Evolutionary conservation across 2,797 vertebrate genomes (phyloP).

Genomic region (Gymnopithys bicolor): DNA sequence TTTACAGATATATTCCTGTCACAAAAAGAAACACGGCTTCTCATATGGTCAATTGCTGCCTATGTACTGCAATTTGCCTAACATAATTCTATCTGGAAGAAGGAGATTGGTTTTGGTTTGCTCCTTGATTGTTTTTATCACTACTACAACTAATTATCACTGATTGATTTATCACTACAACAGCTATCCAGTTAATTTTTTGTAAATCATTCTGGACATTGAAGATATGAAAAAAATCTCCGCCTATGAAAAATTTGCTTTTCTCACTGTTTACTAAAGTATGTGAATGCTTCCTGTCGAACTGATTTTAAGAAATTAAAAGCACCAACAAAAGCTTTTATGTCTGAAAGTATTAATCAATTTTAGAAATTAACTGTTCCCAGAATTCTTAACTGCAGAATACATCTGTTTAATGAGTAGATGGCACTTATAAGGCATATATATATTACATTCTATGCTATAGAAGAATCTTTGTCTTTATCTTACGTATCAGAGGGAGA

Average conservation of each 20-base stretch:
- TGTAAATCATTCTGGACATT: neutral
- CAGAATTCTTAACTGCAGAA: neutral
- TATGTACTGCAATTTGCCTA: neutral
- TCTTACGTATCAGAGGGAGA: neutral
- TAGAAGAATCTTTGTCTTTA: neutral
- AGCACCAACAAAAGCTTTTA: neutral
- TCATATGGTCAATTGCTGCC: neutral
- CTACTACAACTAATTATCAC: neutral
- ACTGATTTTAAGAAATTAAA: neutral
- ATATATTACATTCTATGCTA: neutral
- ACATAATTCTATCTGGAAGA: neutral
- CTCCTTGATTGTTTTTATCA: conserved; percentile 13
- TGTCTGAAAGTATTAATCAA: neutral
- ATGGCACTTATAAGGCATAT: neutral
- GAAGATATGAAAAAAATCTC: neutral
- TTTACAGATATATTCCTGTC: neutral
- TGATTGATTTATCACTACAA: conserved; percentile 17
- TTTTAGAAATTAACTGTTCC: neutral
- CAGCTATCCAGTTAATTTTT: neutral
- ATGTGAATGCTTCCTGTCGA: neutral
- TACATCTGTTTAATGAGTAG: neutral
- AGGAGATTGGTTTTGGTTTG: neutral
- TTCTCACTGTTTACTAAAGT: neutral
- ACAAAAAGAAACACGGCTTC: neutral
- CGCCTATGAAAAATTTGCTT: neutral